Evolutionary conservation across 2,888 invertebrate genomes (phyloP).

Genomic region (Andrena praecox): DNA sequence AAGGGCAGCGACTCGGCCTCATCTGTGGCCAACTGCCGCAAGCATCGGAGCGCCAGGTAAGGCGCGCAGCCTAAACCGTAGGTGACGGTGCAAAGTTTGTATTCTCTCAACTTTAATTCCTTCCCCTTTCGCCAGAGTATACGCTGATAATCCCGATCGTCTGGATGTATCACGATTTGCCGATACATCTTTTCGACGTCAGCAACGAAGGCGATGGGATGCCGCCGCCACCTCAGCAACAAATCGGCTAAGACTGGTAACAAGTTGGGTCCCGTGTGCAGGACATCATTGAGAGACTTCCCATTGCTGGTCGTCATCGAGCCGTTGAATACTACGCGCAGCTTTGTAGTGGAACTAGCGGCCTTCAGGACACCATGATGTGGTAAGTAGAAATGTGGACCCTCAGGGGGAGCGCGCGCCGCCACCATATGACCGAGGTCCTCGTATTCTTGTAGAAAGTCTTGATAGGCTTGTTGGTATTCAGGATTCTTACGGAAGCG

Average conservation of each 20-base stretch:
- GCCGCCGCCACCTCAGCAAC: too few species aligned
- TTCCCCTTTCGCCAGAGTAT: conserved; percentile 76
- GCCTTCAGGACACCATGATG: conserved; percentile 7
- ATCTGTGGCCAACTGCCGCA: conserved; percentile 47
- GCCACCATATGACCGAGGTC: neutral
- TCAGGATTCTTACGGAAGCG: neutral
- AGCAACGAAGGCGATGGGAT: too few species aligned
- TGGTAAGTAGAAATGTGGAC: neutral
- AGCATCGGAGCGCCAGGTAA: conserved; percentile 34
- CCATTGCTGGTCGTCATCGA: neutral
- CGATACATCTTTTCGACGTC: conserved; percentile 18
- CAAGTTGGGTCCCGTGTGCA: conserved; percentile 3
- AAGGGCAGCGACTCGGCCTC: conserved; percentile 44
- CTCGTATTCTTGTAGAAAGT: neutral
- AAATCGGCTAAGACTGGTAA: too few species aligned
- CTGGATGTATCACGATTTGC: neutral
- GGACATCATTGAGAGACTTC: neutral
- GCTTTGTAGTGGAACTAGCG: neutral
- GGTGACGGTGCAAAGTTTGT: conserved; percentile 48
- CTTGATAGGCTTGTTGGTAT: neutral
- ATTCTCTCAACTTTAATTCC: conserved; percentile 6
- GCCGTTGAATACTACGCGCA: conserved; percentile 15
- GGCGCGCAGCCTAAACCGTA: conserved; percentile 46
- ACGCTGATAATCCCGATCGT: conserved; percentile 74
- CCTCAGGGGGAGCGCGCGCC: too few species aligned